A percentile compares a stretch with the other conserved stretches of the same genome.
phyloP scores from a whole-genome alignment of 2,797 vertebrate genomes.

The Botia kubotai region DNA sequence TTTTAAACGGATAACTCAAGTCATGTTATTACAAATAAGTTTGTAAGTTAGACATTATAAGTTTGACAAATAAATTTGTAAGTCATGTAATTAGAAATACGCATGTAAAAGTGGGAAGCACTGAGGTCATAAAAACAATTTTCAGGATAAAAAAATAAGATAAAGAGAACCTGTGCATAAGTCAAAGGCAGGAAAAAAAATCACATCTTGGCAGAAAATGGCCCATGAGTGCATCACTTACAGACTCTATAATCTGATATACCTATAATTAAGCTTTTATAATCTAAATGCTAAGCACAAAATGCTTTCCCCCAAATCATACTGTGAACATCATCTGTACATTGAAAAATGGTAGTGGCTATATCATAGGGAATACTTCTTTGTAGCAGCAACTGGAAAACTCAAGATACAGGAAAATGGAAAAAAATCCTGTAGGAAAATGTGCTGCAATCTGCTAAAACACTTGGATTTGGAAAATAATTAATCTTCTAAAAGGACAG shows the following conservation, averaged over 20 bases:
- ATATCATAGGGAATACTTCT: constrained; percentile 33
- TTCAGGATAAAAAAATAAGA: too few species aligned
- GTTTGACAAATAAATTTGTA: too few species aligned
- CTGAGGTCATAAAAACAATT: too few species aligned
- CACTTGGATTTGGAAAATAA: constrained; percentile 56
- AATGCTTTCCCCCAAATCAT: not conserved
- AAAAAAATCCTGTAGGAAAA: constrained; percentile 53
- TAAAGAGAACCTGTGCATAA: too few species aligned
- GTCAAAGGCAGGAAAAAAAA: too few species aligned
- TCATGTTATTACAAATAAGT: too few species aligned
- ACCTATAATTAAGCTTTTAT: not conserved
- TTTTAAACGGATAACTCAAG: too few species aligned
- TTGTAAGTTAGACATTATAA: too few species aligned
- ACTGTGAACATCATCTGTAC: not conserved
- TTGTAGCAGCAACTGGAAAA: constrained; percentile 35
- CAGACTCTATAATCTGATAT: not conserved
- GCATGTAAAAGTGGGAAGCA: too few species aligned
- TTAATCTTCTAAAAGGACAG: constrained; percentile 59
- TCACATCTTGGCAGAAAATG: not conserved
- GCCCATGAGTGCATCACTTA: not conserved
- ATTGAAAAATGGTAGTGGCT: constrained; percentile 27
- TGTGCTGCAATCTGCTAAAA: constrained; percentile 60
- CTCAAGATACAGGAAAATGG: constrained; percentile 45
- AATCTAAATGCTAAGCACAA: not conserved
- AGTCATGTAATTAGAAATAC: too few species aligned